phyloP scores from a whole-genome alignment of 2,888 invertebrate genomes.

The Patella pellucida region DNA sequence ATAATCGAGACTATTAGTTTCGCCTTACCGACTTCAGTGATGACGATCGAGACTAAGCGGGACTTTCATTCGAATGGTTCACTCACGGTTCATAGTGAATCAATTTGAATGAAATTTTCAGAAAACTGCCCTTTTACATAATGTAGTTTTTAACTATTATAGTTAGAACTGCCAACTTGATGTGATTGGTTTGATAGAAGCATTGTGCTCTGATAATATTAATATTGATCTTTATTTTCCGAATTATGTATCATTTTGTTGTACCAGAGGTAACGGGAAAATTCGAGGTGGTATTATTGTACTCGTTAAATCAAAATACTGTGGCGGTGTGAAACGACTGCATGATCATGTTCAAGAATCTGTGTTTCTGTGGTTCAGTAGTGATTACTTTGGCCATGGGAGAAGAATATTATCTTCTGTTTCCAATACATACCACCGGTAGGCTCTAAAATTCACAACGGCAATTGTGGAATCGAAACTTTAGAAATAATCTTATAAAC shows the following conservation, averaged over 20 bases:
- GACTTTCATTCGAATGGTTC: no score
- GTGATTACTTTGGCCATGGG: not conserved
- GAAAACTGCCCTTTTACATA: no score
- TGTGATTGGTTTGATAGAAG: not conserved
- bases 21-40: no score
- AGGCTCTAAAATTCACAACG: not conserved
- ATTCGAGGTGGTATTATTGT: not conserved
- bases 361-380: not conserved
- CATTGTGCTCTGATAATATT: not conserved
- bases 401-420: not conserved
- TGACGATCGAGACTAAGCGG: no score
- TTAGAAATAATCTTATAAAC: not conserved
- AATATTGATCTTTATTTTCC: not conserved
- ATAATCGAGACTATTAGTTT: no score
- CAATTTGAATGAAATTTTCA: no score
- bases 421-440: not conserved
- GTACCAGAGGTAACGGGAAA: not conserved
- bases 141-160: no score
- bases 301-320: not conserved
- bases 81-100: no score
- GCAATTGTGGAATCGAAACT: not conserved
- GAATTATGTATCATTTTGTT: not conserved
- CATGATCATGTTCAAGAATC: not conserved
- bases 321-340: not conserved
- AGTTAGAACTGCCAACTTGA: no score